A percentile compares a stretch with the other conserved stretches of the same genome.
phyloP scores from a whole-genome alignment of 2,113 vertebrate species.

The Oreotragus oreotragus region DNA sequence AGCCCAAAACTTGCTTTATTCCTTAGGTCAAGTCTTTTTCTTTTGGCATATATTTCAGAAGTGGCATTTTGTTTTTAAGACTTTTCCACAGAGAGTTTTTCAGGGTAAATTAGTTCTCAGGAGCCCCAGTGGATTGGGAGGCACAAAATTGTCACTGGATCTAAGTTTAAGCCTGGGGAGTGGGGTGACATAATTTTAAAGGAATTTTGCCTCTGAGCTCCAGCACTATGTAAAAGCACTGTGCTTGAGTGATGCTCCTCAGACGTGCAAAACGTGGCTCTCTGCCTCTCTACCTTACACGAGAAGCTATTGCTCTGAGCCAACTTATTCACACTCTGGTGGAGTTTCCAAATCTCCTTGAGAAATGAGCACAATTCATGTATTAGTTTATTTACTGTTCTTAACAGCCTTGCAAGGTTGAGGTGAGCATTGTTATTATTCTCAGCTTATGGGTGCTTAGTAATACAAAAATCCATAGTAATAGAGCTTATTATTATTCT shows the following conservation, averaged over 20 bases:
- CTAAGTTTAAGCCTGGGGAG: neutral
- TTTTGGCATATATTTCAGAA: neutral
- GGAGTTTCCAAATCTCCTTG: neutral
- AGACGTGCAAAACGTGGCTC: neutral
- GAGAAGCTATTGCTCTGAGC: neutral
- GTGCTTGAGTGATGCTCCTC: too few species aligned
- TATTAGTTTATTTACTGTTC: neutral
- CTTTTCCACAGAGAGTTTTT: neutral
- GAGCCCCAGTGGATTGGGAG: too few species aligned
- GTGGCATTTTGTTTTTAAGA: neutral
- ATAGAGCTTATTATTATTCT: neutral
- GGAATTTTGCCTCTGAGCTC: neutral
- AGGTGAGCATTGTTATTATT: neutral
- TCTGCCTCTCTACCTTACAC: neutral
- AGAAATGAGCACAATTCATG: neutral
- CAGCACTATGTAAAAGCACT: neutral
- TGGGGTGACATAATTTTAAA: neutral
- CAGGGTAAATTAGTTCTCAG: neutral
- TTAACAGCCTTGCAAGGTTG: neutral
- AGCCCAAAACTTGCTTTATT: neutral
- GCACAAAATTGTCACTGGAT: neutral
- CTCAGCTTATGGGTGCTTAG: neutral
- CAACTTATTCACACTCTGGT: neutral
- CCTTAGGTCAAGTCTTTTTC: neutral
- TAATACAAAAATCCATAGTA: neutral